These are phyloP conservation scores for Pyrochroa serraticornis DNA, from an alignment of 2,888 invertebrate species.

Conservation along the genomic window DNA sequence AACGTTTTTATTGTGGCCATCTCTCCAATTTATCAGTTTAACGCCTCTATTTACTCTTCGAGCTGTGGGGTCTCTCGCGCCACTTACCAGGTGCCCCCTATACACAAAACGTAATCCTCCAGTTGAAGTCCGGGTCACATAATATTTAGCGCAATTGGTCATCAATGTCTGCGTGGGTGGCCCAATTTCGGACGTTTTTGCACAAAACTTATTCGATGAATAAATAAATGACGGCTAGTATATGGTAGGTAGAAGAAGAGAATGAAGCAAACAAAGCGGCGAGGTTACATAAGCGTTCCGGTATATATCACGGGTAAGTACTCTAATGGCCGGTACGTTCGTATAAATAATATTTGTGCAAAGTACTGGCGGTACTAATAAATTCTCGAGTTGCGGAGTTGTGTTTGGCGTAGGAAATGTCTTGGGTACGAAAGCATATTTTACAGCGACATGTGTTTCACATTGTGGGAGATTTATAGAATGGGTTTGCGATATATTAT, in stretches of 20 bases:
- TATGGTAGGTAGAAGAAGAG: no score
- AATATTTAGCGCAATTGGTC: background rate
- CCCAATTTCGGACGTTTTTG: background rate
- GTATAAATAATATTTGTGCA: slow-evolving; percentile 40
- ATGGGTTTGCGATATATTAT: slow-evolving; percentile 43
- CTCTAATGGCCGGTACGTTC: slow-evolving; percentile 35
- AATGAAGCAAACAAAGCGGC: background rate
- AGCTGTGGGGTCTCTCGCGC: background rate
- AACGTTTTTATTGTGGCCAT: slow-evolving; percentile 25
- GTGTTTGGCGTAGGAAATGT: slow-evolving; percentile 38
- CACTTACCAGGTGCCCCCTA: no score
- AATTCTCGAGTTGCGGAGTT: slow-evolving; percentile 32
- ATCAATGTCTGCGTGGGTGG: background rate
- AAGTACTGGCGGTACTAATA: slow-evolving; percentile 36
- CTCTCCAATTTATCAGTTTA: slow-evolving; percentile 30
- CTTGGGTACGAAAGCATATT: slow-evolving; percentile 39
- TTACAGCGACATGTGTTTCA: slow-evolving; percentile 42
- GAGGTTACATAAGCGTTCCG: slow-evolving; percentile 4
- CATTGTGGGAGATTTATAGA: slow-evolving; percentile 42
- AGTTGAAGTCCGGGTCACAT: slow-evolving; percentile 2
- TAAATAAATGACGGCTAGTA: no score
- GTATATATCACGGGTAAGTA: slow-evolving; percentile 35
- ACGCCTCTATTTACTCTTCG: slow-evolving; percentile 30
- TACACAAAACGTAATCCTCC: slow-evolving; percentile 6
- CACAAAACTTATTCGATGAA: no score